These are phyloP conservation scores for Brenthis hecate DNA, from an alignment of 2,888 invertebrate species.

Conservation along the genomic window DNA sequence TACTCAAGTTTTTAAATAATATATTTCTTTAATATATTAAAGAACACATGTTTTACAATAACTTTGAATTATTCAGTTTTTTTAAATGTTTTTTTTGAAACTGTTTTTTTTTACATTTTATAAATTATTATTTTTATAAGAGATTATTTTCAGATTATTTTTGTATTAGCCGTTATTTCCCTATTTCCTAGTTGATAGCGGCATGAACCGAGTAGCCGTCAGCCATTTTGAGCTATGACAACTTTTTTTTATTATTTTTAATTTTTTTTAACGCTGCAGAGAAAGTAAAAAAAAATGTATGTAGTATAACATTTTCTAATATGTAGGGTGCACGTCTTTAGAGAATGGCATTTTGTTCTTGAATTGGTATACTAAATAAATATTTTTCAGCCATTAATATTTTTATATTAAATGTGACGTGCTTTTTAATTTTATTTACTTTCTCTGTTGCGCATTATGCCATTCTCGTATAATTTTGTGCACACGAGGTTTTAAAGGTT, in stretches of 20 bases:
- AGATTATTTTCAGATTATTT: slow-evolving; percentile 44
- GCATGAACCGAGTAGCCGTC: slow-evolving; percentile 57
- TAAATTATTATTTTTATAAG: slow-evolving; percentile 28
- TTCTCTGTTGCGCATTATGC: slow-evolving; percentile 67
- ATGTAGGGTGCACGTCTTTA: slow-evolving; percentile 44
- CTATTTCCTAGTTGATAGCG: slow-evolving; percentile 42
- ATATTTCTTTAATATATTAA: too few species aligned
- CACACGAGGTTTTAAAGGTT: slow-evolving; percentile 39
- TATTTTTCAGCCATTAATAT: slow-evolving; percentile 22
- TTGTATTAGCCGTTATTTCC: slow-evolving; percentile 32
- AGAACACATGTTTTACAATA: too few species aligned
- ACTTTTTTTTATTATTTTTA: slow-evolving; percentile 37
- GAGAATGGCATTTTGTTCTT: slow-evolving; percentile 61
- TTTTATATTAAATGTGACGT: slow-evolving; percentile 23
- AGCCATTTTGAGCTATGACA: slow-evolving; percentile 42
- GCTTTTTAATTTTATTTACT: slow-evolving; percentile 56
- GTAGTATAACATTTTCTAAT: slow-evolving; percentile 47
- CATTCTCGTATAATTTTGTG: slow-evolving; percentile 51
- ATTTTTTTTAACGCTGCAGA: slow-evolving; percentile 67
- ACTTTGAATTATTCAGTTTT: too few species aligned
- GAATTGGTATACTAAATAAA: not conserved
- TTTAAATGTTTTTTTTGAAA: not conserved
- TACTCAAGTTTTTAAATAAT: too few species aligned
- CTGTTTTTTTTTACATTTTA: slow-evolving; percentile 14
- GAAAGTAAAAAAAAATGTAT: slow-evolving; percentile 78